Conservation (phyloP, 1,140 invertebrate genomes). For the Caenorhabditis remanei region DNA sequence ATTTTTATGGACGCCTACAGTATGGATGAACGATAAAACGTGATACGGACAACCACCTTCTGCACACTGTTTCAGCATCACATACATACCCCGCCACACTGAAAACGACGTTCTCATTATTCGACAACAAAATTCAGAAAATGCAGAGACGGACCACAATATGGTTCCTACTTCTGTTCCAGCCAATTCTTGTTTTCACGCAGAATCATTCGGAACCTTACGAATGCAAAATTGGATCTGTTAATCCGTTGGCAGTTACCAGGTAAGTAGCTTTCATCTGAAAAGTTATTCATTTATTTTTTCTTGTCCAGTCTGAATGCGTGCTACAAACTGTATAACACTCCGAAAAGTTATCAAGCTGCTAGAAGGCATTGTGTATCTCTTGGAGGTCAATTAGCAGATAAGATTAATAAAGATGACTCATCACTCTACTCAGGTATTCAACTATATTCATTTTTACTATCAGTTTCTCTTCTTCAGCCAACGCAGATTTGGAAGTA, state of each 20-base stretch:
- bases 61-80: constrained; percentile 41
- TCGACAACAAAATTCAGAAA: constrained; percentile 19
- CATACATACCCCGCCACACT: background rate
- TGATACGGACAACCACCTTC: constrained; percentile 29
- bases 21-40: constrained; percentile 54
- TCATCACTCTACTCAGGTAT: constrained; percentile 36
- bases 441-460: background rate
- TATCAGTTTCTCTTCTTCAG: background rate
- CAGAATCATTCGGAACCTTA: constrained; percentile 20
- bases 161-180: constrained; percentile 46
- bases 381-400: constrained; percentile 42
- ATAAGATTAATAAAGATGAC: constrained; percentile 45
- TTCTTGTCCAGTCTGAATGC: constrained; percentile 22
- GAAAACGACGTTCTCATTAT: constrained; percentile 3
- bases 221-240: constrained; percentile 33
- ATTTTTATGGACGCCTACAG: constrained; percentile 50
- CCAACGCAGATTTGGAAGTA: constrained; percentile 33
- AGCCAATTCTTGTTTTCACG: constrained; percentile 6
- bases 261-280: background rate
- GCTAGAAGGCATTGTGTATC: constrained; percentile 35
- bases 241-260: constrained; percentile 23
- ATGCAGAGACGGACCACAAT: constrained; percentile 46
- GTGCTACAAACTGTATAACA: constrained; percentile 38
- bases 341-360: constrained; percentile 39
- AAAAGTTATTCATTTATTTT: background rate